Evolutionary conservation across 1,140 invertebrate genomes (phyloP).

Genomic region (Aphidius gifuensis): DNA sequence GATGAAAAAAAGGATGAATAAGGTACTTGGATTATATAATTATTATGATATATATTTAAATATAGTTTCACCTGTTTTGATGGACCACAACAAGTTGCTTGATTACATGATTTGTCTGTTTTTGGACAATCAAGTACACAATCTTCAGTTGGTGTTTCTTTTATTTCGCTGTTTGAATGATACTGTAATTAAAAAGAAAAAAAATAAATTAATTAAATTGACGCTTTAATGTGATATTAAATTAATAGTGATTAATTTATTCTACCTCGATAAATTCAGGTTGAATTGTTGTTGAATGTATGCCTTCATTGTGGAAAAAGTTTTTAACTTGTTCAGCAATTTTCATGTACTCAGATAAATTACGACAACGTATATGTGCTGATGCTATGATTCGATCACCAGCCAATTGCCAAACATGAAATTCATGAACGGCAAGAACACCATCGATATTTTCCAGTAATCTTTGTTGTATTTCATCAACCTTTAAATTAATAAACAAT

Average conservation of each 20-base stretch:
- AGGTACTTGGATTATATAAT: background rate
- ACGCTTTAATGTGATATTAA: background rate
- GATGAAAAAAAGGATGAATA: slow-evolving; percentile 11
- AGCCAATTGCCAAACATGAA: slow-evolving; percentile 91
- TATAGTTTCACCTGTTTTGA: slow-evolving; percentile 59
- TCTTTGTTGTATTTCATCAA: slow-evolving; percentile 81
- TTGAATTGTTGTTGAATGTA: slow-evolving; percentile 90
- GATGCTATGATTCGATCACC: slow-evolving; percentile 91
- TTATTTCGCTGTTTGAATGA: slow-evolving; percentile 54
- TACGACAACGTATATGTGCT: slow-evolving; percentile 86
- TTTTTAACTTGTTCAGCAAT: slow-evolving; percentile 93
- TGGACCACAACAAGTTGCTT: slow-evolving; percentile 78
- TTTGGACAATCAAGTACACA: slow-evolving; percentile 85
- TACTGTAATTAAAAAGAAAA: slow-evolving; percentile 46
- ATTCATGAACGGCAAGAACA: slow-evolving; percentile 88
- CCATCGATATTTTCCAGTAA: slow-evolving; percentile 85
- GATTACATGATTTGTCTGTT: slow-evolving; percentile 77
- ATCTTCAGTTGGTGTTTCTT: slow-evolving; percentile 58
- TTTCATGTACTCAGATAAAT: slow-evolving; percentile 86
- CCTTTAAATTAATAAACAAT: slow-evolving; percentile 46
- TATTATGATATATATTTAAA: too few species aligned
- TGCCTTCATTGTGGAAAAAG: slow-evolving; percentile 91
- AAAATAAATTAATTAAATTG: slow-evolving; percentile 10
- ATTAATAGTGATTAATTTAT: slow-evolving; percentile 1
- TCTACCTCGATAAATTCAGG: slow-evolving; percentile 77